Evolutionary conservation across 2,113 vertebrate genomes (phyloP).

Genomic region (Poeciliopsis prolifica): DNA sequence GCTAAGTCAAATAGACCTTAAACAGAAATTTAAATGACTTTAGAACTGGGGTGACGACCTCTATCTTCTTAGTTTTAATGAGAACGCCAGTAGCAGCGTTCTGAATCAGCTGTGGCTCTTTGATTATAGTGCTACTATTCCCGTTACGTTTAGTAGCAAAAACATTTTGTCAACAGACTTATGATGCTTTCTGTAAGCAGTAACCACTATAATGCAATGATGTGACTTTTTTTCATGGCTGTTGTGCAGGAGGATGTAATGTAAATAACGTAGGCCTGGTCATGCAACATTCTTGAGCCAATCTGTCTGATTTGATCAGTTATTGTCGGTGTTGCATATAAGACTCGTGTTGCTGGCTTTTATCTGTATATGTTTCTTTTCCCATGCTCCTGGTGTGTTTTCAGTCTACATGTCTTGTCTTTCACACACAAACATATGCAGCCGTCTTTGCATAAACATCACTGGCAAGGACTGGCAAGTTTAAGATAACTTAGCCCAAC

Average conservation of each 20-base stretch:
- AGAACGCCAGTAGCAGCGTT: too few species aligned
- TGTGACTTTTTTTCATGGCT: not conserved
- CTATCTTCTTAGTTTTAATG: too few species aligned
- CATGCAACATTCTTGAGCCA: slow-evolving; percentile 30
- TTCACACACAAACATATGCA: not conserved
- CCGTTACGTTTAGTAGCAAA: not conserved
- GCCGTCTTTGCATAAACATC: not conserved
- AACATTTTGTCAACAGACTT: not conserved
- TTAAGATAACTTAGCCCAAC: not conserved
- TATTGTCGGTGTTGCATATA: not conserved
- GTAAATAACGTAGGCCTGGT: not conserved
- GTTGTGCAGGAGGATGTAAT: not conserved
- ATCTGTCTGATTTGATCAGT: slow-evolving; percentile 2
- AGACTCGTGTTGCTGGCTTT: not conserved
- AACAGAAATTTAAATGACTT: too few species aligned
- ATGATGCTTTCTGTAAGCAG: slow-evolving; percentile 24
- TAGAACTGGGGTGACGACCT: too few species aligned
- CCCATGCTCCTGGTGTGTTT: not conserved
- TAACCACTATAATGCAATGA: slow-evolving; percentile 3
- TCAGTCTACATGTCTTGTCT: not conserved
- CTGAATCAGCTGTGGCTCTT: too few species aligned
- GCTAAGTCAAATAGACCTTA: too few species aligned
- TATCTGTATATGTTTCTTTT: not conserved
- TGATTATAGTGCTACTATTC: not conserved
- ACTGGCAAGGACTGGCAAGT: not conserved